Conservation (phyloP, 2,797 vertebrate genomes). For the Eurystomus glaucurus region DNA sequence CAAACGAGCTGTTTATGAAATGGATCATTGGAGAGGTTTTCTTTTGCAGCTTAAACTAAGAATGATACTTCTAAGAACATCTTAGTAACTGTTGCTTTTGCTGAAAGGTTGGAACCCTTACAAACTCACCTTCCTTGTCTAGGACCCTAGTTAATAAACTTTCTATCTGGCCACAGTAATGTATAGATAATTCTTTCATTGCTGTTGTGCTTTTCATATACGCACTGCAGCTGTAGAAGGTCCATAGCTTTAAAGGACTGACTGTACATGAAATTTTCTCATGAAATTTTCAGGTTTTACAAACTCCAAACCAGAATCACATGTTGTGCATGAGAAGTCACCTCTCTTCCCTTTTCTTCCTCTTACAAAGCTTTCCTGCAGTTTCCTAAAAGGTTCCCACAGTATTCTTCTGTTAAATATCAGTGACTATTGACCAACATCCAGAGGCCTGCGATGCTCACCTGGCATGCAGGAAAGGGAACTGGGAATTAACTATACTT, state of each 20-base stretch:
- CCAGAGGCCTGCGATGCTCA: not conserved
- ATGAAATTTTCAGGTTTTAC: not conserved
- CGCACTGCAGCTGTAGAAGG: not conserved
- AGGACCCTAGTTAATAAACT: not conserved
- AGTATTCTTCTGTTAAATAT: not conserved
- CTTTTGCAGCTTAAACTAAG: not conserved
- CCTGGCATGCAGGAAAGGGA: not conserved
- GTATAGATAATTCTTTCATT: not conserved
- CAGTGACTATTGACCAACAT: not conserved
- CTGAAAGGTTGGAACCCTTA: not conserved
- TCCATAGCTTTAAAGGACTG: not conserved
- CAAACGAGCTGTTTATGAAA: not conserved
- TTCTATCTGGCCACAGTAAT: not conserved
- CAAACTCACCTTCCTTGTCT: not conserved
- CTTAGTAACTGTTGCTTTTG: not conserved
- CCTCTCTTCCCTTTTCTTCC: not conserved
- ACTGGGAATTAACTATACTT: not conserved
- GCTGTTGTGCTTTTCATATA: not conserved
- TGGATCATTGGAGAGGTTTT: not conserved
- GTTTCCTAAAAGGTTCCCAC: not conserved
- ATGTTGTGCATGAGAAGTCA: fast-evolving
- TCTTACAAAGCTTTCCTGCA: not conserved
- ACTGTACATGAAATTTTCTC: not conserved
- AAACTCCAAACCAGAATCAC: not conserved
- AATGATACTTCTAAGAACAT: not conserved